A percentile compares a stretch with the other conserved stretches of the same genome.
phyloP scores from a whole-genome alignment of 2,113 vertebrate genomes.

The Macquaria ambigua region DNA sequence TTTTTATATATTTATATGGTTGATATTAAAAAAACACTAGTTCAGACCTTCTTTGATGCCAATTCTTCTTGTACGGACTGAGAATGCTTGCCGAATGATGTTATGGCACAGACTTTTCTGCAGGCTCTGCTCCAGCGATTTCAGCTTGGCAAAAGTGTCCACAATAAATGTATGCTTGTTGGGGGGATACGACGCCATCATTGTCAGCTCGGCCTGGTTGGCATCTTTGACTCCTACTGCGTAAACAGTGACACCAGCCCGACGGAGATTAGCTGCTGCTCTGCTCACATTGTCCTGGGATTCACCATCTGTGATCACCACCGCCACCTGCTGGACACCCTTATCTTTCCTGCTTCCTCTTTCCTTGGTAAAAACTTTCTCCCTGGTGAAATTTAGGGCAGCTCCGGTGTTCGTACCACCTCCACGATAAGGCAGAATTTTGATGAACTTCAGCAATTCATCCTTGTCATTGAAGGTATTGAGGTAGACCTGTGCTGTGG shows the following conservation, averaged over 20 bases:
- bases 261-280: constrained; percentile 79
- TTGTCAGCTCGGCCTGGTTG: constrained; percentile 65
- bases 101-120: constrained; percentile 84
- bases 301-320: constrained; percentile 86
- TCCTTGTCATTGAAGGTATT: constrained; percentile 78
- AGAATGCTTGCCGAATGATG: constrained; percentile 54
- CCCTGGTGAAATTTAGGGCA: constrained; percentile 83
- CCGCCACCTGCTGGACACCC: constrained; percentile 85
- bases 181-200: constrained; percentile 86
- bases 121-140: constrained; percentile 73
- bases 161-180: constrained; percentile 78
- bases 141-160: constrained; percentile 83
- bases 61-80: not conserved
- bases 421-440: constrained; percentile 82
- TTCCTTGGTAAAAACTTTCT: constrained; percentile 74
- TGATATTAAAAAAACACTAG: not conserved
- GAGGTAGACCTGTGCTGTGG: constrained; percentile 82
- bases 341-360: constrained; percentile 79
- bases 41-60: constrained; percentile 83
- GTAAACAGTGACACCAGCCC: constrained; percentile 81
- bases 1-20: not conserved
- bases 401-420: constrained; percentile 79
- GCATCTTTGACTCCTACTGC: constrained; percentile 81
- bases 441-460: constrained; percentile 84
- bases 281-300: constrained; percentile 82